Conservation (phyloP, 2,797 vertebrate species). For the Harpagifer antarcticus region DNA sequence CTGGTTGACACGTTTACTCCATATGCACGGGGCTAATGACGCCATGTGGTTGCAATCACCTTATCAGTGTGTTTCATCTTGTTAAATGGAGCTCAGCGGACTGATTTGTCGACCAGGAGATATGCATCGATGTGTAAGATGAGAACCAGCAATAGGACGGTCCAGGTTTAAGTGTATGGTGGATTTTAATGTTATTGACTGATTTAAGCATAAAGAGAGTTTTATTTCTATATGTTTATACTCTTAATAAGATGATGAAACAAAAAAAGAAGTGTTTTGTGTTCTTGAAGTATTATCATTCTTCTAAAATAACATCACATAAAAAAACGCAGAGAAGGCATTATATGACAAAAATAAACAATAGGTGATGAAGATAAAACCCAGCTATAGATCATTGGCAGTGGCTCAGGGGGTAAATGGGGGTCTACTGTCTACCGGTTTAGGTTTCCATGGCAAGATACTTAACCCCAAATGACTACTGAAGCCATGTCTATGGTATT, state of each 20-base stretch:
- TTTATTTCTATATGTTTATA: neutral
- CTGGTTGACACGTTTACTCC: conserved; percentile 76
- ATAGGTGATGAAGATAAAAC: neutral
- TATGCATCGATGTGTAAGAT: conserved; percentile 33
- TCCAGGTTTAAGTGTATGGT: conserved; percentile 19
- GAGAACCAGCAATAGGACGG: conserved; percentile 38
- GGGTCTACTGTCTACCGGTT: too few species aligned
- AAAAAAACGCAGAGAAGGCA: neutral
- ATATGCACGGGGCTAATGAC: conserved; percentile 72
- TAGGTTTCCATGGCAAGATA: too few species aligned
- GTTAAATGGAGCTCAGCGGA: conserved; percentile 64
- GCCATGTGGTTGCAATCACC: conserved; percentile 80
- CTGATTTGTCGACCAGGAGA: conserved; percentile 42
- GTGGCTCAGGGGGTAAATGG: too few species aligned
- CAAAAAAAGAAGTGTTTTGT: too few species aligned
- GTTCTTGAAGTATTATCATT: neutral
- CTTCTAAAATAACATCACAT: neutral
- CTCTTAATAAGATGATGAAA: neutral
- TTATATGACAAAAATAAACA: neutral
- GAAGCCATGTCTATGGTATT: too few species aligned
- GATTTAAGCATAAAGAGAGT: conserved; percentile 1
- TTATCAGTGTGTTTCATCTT: conserved; percentile 76
- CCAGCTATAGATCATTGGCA: neutral
- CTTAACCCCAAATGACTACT: too few species aligned
- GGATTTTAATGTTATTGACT: conserved; percentile 25